Base-by-base conservation (phyloP, 2,797 vertebrate species). In the Smutsia temminckii region DNA sequence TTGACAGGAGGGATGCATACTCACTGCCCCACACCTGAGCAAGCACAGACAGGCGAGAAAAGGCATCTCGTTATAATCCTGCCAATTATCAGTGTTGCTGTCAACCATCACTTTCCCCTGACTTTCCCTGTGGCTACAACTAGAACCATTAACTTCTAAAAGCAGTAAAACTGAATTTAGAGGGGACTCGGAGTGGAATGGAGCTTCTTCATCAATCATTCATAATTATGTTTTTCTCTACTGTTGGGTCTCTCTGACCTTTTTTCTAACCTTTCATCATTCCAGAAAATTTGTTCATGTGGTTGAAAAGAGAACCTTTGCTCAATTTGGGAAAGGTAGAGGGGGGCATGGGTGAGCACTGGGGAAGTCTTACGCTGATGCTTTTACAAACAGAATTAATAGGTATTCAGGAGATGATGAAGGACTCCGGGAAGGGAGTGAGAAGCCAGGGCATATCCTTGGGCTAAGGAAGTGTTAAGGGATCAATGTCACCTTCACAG, bases 31-130 rank as follows among this genome's bases (percentile, higher is more conserved):
- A 12, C 8, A 20, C 51, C 59, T 37, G 1, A 40, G 17, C 11
- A 6, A 11, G 46, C 32, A 3, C 0, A 29, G 21, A 53, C 27
- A 13, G 32, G 8, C 42, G 11, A 64, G 80, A 64, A 32, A 32
- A 6, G 20, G 8, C 3, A 53, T 74, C 51, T 81, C 6, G 0
- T 66, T 49, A 29, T 27, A 5, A 51, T 13, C 21, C 71, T 5
- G 11, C 2, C 78, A 25, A 21, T 37, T 1, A 34, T 11, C 34
- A 34, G 34, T 29, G 37, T 34, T 2, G 1, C 17, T 0, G 0
- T 27, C 32, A 25, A 34, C 42, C 53, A 77, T 16, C 23, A 63
- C 3, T 20, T 85, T 34, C 53, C 29, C 42, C 37, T 29, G n/a
- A 6, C 11, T 77, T 25, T 79, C 79, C 59, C 57, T 68, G 29